phyloP scores from a whole-genome alignment of 1,140 invertebrate species.

The Nephila pilipes region DNA sequence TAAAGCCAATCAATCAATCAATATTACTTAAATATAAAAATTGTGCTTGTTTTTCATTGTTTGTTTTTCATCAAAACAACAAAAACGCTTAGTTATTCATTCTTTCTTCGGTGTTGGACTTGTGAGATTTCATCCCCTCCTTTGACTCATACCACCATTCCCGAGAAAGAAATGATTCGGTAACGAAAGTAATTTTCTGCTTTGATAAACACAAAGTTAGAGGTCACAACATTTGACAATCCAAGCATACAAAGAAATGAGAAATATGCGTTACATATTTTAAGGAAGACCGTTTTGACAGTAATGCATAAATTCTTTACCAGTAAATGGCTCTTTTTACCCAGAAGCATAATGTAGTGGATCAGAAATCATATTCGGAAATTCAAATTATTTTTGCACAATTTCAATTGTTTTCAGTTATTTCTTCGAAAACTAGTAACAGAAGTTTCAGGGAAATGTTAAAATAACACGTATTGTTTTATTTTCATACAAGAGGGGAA shows the following conservation, averaged over 20 bases:
- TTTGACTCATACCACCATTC: not conserved
- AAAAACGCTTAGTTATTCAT: too few relatives aligned
- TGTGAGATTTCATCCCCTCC: not conserved
- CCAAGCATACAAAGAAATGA: not conserved
- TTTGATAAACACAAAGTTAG: conserved; percentile 12
- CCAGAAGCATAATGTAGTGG: not conserved
- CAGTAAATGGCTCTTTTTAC: not conserved
- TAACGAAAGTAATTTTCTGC: conserved; percentile 11
- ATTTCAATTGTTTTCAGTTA: not conserved
- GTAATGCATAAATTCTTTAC: not conserved
- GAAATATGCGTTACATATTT: conserved; percentile 11
- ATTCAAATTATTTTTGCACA: not conserved
- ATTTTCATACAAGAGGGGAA: too few relatives aligned
- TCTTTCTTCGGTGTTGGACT: too few relatives aligned
- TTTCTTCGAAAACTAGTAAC: not conserved
- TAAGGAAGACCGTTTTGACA: not conserved
- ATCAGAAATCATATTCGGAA: not conserved
- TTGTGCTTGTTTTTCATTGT: too few relatives aligned
- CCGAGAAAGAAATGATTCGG: not conserved
- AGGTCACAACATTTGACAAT: conserved; percentile 32
- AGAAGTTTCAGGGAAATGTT: not conserved
- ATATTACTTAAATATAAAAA: too few relatives aligned
- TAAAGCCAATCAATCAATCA: too few relatives aligned
- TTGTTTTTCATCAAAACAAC: too few relatives aligned
- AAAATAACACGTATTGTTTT: not conserved